A percentile compares a stretch with the other conserved stretches of the same genome.
phyloP scores from a whole-genome alignment of 2,797 vertebrate species.

The Eleutherodactylus coqui region DNA sequence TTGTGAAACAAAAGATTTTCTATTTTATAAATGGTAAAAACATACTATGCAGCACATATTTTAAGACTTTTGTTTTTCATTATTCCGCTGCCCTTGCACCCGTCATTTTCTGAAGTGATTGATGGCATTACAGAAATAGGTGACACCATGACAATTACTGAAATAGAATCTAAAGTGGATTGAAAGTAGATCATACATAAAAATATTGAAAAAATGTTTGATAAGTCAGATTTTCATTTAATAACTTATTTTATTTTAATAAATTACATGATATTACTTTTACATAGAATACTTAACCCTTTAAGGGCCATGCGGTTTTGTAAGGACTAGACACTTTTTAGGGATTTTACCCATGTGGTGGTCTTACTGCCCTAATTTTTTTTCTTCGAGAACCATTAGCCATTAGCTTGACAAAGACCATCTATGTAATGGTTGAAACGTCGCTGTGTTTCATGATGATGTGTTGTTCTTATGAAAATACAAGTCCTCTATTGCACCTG shows the following conservation, averaged over 20 bases:
- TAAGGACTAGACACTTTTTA: no score
- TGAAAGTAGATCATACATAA: neutral
- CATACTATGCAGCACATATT: neutral
- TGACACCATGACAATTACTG: conserved; percentile 47
- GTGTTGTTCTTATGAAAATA: no score
- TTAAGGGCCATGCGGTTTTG: no score
- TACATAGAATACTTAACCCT: no score
- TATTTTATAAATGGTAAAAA: neutral
- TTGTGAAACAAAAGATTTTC: neutral
- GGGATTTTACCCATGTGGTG: no score
- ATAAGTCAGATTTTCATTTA: neutral
- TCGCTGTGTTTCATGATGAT: no score
- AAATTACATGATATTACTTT: neutral
- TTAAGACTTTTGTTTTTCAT: conserved; percentile 43
- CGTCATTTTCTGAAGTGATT: conserved; percentile 43
- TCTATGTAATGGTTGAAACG: no score
- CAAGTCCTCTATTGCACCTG: no score
- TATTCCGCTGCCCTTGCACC: conserved; percentile 33
- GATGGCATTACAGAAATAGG: conserved; percentile 32
- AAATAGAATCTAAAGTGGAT: conserved; percentile 42
- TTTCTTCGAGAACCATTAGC: no score
- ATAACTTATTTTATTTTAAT: neutral
- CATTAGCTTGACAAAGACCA: no score
- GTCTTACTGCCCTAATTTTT: no score
- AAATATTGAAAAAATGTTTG: neutral